Evolutionary conservation across 1,140 invertebrate genomes (phyloP), one percentile per base, ranked within the genome.

Genomic region (Micrasema longulum): DNA sequence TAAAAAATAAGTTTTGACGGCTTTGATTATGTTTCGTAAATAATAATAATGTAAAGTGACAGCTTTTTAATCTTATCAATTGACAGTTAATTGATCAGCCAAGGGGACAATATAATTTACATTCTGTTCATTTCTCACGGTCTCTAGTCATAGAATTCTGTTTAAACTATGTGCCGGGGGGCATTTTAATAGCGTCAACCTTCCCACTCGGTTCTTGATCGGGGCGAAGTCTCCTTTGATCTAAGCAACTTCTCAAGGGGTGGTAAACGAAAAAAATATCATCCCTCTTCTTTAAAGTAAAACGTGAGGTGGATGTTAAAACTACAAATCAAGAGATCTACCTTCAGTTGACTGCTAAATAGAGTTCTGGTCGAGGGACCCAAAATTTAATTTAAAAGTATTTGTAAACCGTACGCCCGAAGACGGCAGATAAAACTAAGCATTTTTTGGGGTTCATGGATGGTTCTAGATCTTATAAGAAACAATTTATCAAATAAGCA

Each of bases 281-380:
- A 70, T 64, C 45, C 62, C 45, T 64, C 55, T 57, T 50, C 55
- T 70, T 60, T 70, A 60, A 60, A 38, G 68, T 43, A 55, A 50
- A 55, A 70, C 68, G 68, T 70, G 68, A 70, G 36, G 12, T 70
- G 68, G 35, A 63, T 60, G 68, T 45, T 36, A 62, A 70, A 70
- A 60, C 55, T 60, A 70, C 68, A 70, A 70, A 70, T 70, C 68
- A 70, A 70, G 68, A 55, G 52, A 70, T 70, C 47, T 48, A 48
- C 47, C 47, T 48, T 18, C 47, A 53, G 18, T 5, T n/a, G 50
- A 6, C 50, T 5, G 47, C n/a, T 22, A 53, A 53, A 22, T 22
- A 14, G 20, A 26, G 50, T 53, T 53, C 50, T 53, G 26, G 23
- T 20, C 5, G 47, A 22, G 47, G 7, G 7, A 31, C 26, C 7